Base-by-base conservation (phyloP, 2,888 invertebrate species). In the Smittia sp. region DNA sequence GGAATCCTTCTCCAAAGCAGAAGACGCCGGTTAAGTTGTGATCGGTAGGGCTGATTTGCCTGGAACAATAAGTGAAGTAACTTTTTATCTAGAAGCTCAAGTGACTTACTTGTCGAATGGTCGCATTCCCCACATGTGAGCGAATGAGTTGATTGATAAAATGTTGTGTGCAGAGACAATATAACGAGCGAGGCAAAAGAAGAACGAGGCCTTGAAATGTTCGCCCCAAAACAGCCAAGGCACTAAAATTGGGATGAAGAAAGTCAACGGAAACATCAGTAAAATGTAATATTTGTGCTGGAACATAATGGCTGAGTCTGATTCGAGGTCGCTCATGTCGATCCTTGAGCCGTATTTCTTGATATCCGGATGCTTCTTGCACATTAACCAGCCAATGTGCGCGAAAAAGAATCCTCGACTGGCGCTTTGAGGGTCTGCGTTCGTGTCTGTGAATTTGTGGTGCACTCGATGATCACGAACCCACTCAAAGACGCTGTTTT, bases 401-500 rank as follows among this genome's bases (percentile, higher is more conserved):
- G 68, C 41, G 46, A 68, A 68, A 46, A 68, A 68, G n/a, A 68
- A 68, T n/a, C n/a, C 68, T 22, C 68, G 68, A 1, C 41, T 11
- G 9, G 46, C 41, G 41, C 46, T 68, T 22, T 68, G 68, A 13
- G 68, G 68, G 46, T 68, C 68, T 1, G 68, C 68, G 46, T 68
- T 68, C 1, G 68, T 68, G 9, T 68, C 68, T 4, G 22, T 41
- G 22, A n/a, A 68, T 41, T 68, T 68, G 6, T 68, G 68, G 24
- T 68, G 68, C 13, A 68, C 68, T 1, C 68, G 39, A 32, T 68
- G 68, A n/a, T 68, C 68, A 1, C 68, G 24, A 1, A 46, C 86
- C 95, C 95, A 96, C 79, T 94, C 93, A 80, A 90, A 91, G 75
- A 95, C 89, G 79, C 90, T 90, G 81, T 95, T 94, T 87, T 94